These are phyloP conservation scores for Anodontia alba DNA, from an alignment of 2,888 invertebrate genomes.

Conservation along the genomic window DNA sequence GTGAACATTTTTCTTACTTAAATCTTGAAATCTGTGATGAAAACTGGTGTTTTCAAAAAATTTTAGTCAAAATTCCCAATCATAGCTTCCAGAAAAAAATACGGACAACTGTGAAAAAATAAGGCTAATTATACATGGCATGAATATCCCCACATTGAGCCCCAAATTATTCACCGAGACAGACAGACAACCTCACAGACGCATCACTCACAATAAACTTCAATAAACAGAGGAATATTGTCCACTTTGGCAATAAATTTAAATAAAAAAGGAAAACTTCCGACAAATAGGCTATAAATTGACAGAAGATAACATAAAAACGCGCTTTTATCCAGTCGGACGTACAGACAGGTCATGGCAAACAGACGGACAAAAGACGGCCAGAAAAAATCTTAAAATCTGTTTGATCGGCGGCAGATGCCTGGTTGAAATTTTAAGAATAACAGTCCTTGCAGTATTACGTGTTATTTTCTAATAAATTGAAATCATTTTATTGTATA, in stretches of 20 bases:
- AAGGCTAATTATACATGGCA: not conserved
- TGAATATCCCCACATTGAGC: not conserved
- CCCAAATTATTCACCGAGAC: not conserved
- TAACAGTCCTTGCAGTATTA: not conserved
- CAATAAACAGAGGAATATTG: not conserved
- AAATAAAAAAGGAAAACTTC: not conserved
- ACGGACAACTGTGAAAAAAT: not conserved
- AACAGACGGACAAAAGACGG: slow-evolving; percentile 6
- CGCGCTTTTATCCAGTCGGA: not conserved
- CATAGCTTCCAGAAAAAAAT: not conserved
- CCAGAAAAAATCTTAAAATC: not conserved
- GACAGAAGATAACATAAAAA: not conserved
- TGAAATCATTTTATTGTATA: not conserved
- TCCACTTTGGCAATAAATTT: not conserved
- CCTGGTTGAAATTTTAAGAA: not conserved
- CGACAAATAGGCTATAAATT: not conserved
- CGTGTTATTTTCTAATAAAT: not conserved
- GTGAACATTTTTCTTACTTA: too few species aligned
- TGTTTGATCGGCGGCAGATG: not conserved
- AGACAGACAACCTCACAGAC: not conserved
- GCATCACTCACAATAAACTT: not conserved
- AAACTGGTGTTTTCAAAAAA: too few species aligned
- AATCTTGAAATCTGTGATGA: too few species aligned
- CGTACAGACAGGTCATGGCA: not conserved
- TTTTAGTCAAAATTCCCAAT: too few species aligned